Percentiles rank a stretch among this genome's conserved stretches.
phyloP scores from a whole-genome alignment of 2,113 vertebrate genomes.

The Upupa epops region DNA sequence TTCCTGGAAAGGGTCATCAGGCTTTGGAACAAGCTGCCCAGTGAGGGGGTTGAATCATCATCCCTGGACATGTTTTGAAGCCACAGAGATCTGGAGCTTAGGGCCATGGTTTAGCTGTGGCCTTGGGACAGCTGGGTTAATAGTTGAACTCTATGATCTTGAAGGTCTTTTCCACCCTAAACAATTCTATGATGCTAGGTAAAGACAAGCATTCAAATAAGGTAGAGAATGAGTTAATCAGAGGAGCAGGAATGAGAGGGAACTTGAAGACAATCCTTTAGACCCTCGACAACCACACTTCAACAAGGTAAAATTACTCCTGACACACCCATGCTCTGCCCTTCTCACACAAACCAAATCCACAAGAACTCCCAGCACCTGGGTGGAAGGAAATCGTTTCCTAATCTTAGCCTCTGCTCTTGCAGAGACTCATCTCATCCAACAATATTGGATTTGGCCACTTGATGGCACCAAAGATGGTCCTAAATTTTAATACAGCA shows the following conservation, averaged over 20 bases:
- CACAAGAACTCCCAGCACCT: rapidly evolving
- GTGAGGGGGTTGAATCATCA: too few relatives aligned
- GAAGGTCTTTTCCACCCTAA: too few relatives aligned
- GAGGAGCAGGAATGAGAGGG: not conserved
- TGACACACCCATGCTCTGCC: rapidly evolving
- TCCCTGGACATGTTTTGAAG: too few relatives aligned
- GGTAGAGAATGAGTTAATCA: rapidly evolving
- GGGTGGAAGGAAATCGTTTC: rapidly evolving
- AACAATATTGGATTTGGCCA: not conserved
- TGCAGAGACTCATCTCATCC: rapidly evolving
- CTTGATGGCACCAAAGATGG: constrained; percentile 59
- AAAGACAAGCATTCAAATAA: not conserved
- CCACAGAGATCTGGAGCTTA: too few relatives aligned
- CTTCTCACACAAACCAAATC: too few relatives aligned
- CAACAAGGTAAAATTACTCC: not conserved
- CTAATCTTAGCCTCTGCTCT: rapidly evolving
- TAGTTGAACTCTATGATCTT: too few relatives aligned
- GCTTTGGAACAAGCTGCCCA: too few relatives aligned
- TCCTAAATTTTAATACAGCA: not conserved
- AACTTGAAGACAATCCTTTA: not conserved
- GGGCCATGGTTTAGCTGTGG: too few relatives aligned
- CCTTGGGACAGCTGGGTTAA: too few relatives aligned
- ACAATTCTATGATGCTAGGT: too few relatives aligned
- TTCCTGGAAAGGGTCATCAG: too few relatives aligned
- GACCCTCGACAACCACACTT: rapidly evolving